Evolutionary conservation across 2,113 vertebrate species (phyloP).

Genomic region (Mastomys coucha): DNA sequence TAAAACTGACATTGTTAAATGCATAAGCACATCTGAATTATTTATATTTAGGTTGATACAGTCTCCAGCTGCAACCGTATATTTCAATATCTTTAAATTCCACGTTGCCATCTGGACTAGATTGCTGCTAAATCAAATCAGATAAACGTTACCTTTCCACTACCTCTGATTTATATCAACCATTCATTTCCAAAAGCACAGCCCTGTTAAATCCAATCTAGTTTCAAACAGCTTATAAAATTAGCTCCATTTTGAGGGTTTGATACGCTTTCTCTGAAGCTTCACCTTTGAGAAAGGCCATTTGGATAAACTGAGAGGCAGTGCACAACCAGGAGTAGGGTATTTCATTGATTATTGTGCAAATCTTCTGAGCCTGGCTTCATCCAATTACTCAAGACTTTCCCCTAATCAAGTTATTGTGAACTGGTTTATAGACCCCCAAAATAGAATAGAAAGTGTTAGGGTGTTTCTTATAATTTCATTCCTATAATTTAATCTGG

Average conservation of each 20-base stretch:
- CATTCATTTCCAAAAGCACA: constrained; percentile 66
- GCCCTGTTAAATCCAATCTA: constrained; percentile 76
- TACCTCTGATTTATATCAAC: constrained; percentile 80
- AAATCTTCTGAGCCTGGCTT: constrained; percentile 76
- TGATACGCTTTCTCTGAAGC: constrained; percentile 71
- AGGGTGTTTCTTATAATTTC: constrained; percentile 78
- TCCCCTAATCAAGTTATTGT: constrained; percentile 78
- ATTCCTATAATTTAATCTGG: constrained; percentile 78
- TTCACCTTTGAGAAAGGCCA: constrained; percentile 61
- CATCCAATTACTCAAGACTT: constrained; percentile 78
- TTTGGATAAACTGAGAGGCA: constrained; percentile 63
- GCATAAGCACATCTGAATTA: constrained; percentile 80
- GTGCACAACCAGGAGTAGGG: background rate
- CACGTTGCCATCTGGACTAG: constrained; percentile 76
- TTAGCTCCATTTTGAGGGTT: constrained; percentile 76
- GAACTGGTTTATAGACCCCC: constrained; percentile 80
- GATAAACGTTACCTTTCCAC: constrained; percentile 84
- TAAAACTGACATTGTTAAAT: constrained; percentile 78
- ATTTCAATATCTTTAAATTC: constrained; percentile 84
- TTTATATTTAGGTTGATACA: constrained; percentile 80
- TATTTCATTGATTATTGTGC: constrained; percentile 65
- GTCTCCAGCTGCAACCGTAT: constrained; percentile 72
- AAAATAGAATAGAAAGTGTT: constrained; percentile 83
- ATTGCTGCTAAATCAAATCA: constrained; percentile 85
- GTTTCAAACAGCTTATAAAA: constrained; percentile 74